Conservation (phyloP, 2,113 vertebrate genomes). For the Sialia sialis region DNA sequence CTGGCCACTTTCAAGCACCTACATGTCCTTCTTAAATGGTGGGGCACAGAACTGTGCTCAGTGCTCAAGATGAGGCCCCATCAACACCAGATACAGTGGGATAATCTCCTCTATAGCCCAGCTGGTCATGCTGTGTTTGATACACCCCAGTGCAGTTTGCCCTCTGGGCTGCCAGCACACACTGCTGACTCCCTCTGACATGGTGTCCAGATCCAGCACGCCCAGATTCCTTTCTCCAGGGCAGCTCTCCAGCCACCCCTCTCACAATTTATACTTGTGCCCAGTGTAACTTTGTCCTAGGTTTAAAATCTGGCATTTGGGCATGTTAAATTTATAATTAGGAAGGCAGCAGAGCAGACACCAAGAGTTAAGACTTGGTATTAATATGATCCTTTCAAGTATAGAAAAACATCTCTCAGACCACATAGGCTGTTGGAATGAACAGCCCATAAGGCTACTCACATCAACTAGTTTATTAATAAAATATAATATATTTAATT, state of each 20-base stretch:
- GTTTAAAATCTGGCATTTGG: background rate
- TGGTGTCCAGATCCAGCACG: background rate
- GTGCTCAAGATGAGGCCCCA: background rate
- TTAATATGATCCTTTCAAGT: background rate
- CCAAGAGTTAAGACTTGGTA: background rate
- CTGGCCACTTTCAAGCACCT: background rate
- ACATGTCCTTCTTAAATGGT: background rate
- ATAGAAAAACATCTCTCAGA: background rate
- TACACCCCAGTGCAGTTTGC: background rate
- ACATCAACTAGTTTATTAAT: background rate
- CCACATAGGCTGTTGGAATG: background rate
- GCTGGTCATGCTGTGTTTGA: background rate
- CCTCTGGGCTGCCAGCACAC: background rate
- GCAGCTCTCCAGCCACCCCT: background rate
- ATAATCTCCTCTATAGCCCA: background rate
- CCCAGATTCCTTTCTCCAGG: background rate
- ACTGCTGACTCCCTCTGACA: background rate
- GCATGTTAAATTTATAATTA: background rate
- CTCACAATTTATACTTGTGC: accelerated
- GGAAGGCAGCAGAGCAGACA: background rate
- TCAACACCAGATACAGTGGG: background rate
- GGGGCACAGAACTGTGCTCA: background rate
- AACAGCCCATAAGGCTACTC: background rate
- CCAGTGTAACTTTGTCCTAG: background rate
- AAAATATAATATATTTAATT: background rate